Evolutionary conservation across 2,888 invertebrate genomes (phyloP).

Genomic region (Sipha maydis): DNA sequence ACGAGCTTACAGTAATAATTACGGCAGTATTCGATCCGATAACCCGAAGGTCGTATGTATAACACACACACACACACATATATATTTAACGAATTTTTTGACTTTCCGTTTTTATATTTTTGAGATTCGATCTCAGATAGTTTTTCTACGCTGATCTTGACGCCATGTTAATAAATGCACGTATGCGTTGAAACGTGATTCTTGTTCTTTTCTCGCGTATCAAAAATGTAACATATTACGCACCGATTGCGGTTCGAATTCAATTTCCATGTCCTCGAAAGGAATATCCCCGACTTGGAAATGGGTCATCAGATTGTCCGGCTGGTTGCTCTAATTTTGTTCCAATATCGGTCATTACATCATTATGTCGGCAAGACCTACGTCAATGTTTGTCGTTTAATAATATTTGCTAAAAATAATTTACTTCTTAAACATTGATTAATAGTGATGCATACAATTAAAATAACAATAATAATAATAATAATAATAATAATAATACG

Average conservation of each 20-base stretch:
- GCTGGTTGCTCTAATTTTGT: background rate
- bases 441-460: background rate
- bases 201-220: background rate
- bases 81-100: background rate
- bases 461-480: background rate
- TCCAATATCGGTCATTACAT: background rate
- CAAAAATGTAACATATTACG: background rate
- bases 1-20: conserved; percentile 2
- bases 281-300: background rate
- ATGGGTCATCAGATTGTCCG: background rate
- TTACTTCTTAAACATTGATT: background rate
- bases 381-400: background rate
- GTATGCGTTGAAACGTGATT: background rate
- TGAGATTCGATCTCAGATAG: background rate
- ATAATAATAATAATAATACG: background rate
- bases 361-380: background rate
- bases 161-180: background rate
- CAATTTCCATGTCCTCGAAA: background rate
- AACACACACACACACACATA: background rate
- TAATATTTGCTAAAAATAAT: background rate
- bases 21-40: background rate
- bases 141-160: background rate
- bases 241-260: background rate
- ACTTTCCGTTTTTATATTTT: background rate
- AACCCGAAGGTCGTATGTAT: background rate